phyloP scores from a whole-genome alignment of 2,113 vertebrate genomes.

The Eclectus roratus region DNA sequence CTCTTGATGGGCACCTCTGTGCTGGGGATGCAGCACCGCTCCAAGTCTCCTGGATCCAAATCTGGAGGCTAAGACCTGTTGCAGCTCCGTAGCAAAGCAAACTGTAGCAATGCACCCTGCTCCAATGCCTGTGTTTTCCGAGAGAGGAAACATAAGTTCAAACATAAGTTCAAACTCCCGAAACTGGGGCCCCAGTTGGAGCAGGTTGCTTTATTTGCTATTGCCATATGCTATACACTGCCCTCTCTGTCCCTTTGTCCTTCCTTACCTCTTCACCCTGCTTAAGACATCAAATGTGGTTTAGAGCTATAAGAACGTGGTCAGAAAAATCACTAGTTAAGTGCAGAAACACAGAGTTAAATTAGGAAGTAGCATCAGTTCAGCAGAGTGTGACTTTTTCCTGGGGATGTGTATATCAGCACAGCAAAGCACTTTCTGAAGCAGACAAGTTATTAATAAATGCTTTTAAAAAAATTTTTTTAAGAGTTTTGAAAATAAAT shows the following conservation, averaged over 20 bases:
- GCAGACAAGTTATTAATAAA: slow-evolving; percentile 11
- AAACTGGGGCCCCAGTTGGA: background rate
- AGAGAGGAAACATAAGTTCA: background rate
- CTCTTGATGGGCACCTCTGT: background rate
- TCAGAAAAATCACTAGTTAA: background rate
- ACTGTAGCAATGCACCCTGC: too few species aligned
- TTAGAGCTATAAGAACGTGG: background rate
- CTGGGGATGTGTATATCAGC: background rate
- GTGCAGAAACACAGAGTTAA: background rate
- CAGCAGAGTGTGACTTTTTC: background rate
- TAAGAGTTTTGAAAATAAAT: background rate
- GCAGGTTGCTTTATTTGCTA: background rate
- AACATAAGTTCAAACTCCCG: background rate
- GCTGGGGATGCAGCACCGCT: background rate
- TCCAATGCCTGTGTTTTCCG: background rate
- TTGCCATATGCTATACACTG: fast-evolving
- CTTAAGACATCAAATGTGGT: background rate
- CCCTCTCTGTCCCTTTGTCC: background rate
- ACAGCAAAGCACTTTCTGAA: background rate
- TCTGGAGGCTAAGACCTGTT: background rate
- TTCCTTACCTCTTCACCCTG: background rate
- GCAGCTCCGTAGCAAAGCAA: background rate
- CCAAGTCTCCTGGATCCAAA: background rate
- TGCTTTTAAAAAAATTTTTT: background rate
- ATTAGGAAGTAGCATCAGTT: background rate